These are phyloP conservation scores for Scaeva pyrastri DNA, from an alignment of 2,888 invertebrate genomes.

Conservation along the genomic window DNA sequence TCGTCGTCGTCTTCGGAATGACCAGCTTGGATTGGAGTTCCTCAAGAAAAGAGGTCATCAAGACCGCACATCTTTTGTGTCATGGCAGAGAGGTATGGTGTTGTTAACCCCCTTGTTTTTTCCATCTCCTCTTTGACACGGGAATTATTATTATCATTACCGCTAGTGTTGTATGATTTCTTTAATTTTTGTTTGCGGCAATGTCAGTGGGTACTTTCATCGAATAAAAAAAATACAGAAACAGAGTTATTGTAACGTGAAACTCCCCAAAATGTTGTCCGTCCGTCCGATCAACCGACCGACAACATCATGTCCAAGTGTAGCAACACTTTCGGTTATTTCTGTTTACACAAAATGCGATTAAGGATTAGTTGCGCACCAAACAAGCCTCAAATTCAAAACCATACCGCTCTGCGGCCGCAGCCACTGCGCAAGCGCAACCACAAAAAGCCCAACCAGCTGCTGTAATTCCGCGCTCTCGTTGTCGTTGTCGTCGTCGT, in stretches of 20 bases:
- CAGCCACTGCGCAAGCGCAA: slow-evolving; percentile 51
- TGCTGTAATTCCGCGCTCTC: not conserved
- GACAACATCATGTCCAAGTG: slow-evolving; percentile 73
- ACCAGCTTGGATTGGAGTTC: slow-evolving; percentile 29
- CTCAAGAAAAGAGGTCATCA: slow-evolving; percentile 61
- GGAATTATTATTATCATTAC: slow-evolving; percentile 13
- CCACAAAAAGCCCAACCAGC: slow-evolving; percentile 28
- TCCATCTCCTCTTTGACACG: slow-evolving; percentile 1
- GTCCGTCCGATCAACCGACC: slow-evolving; percentile 38
- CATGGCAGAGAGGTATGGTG: not conserved
- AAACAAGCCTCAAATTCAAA: slow-evolving; percentile 16
- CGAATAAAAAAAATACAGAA: not conserved
- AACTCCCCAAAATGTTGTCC: slow-evolving; percentile 48
- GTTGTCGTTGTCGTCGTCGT: not conserved
- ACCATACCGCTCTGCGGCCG: slow-evolving; percentile 31
- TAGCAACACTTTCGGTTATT: slow-evolving; percentile 75
- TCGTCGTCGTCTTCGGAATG: no score
- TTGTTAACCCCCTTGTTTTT: slow-evolving; percentile 19
- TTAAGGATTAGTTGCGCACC: slow-evolving; percentile 75
- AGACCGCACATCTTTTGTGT: slow-evolving; percentile 43
- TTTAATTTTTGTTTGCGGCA: slow-evolving; percentile 14
- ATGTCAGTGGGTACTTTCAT: slow-evolving; percentile 22
- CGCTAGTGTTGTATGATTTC: slow-evolving; percentile 45
- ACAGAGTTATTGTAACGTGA: slow-evolving; percentile 55
- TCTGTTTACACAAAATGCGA: slow-evolving; percentile 75